These are phyloP conservation scores for Rhagoletis pomonella DNA, from an alignment of 1,140 invertebrate species.

Conservation along the genomic window DNA sequence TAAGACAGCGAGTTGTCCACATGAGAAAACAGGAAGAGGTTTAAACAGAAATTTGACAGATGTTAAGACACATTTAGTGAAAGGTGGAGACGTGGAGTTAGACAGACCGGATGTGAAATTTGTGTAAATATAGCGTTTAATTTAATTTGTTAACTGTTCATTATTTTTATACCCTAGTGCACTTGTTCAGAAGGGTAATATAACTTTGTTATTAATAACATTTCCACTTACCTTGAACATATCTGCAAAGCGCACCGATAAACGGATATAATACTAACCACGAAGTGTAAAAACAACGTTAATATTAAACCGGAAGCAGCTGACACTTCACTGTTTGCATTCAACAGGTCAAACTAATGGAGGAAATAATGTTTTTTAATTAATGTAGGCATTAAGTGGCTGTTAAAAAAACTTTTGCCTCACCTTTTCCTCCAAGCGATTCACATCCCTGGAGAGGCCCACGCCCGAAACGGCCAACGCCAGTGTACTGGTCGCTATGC, in stretches of 20 bases:
- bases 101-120: too few relatives aligned
- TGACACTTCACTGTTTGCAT: constrained; percentile 67
- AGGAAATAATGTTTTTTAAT: constrained; percentile 50
- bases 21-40: too few relatives aligned
- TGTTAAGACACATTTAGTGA: too few relatives aligned
- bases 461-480: constrained; percentile 72
- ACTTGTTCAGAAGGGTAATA: too few relatives aligned
- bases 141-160: too few relatives aligned
- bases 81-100: too few relatives aligned
- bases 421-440: constrained; percentile 68
- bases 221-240: constrained; percentile 69
- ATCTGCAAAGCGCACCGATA: constrained; percentile 71
- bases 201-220: too few relatives aligned
- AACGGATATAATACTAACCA: constrained; percentile 72
- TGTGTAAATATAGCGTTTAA: too few relatives aligned
- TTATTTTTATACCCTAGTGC: too few relatives aligned
- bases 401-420: constrained; percentile 54
- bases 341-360: constrained; percentile 65
- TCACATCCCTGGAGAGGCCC: constrained; percentile 69
- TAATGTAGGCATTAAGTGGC: neutral
- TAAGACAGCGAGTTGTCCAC: too few relatives aligned
- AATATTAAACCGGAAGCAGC: constrained; percentile 71
- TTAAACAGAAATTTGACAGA: too few relatives aligned
- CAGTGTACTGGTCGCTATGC: constrained; percentile 71
- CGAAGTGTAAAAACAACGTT: constrained; percentile 69